phyloP scores from a whole-genome alignment of 2,113 vertebrate genomes.

The Cervus canadensis region DNA sequence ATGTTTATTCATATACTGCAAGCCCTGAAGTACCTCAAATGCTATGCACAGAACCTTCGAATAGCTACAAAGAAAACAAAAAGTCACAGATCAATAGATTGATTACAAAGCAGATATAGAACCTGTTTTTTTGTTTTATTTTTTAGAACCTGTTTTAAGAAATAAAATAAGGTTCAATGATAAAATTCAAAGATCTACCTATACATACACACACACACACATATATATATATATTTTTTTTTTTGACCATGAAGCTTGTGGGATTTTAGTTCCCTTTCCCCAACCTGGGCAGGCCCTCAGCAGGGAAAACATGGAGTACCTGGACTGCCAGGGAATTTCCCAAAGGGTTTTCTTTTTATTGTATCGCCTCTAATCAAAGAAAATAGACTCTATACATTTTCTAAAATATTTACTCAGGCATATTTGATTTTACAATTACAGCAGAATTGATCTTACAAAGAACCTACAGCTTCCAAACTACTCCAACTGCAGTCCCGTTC shows the following conservation, averaged over 20 bases:
- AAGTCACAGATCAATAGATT: background rate
- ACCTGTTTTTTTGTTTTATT: background rate
- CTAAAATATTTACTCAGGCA: background rate
- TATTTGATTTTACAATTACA: background rate
- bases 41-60: constrained; percentile 89
- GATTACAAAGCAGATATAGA: constrained; percentile 22
- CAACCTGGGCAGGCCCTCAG: background rate
- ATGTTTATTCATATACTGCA: constrained; percentile 94
- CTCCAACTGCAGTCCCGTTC: background rate
- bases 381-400: background rate
- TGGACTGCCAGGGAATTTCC: background rate
- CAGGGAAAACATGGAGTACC: background rate
- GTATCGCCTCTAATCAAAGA: background rate
- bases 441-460: background rate
- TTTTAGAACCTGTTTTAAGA: background rate
- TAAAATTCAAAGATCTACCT: background rate
- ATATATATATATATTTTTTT: too few species aligned
- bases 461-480: background rate
- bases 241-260: background rate
- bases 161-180: background rate
- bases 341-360: background rate
- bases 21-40: constrained; percentile 92
- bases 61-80: constrained; percentile 78
- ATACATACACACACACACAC: background rate
- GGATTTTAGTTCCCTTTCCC: background rate